Percentiles rank a stretch among this genome's conserved stretches.
phyloP scores from a whole-genome alignment of 1,140 invertebrate species.

The Arion vulgaris region DNA sequence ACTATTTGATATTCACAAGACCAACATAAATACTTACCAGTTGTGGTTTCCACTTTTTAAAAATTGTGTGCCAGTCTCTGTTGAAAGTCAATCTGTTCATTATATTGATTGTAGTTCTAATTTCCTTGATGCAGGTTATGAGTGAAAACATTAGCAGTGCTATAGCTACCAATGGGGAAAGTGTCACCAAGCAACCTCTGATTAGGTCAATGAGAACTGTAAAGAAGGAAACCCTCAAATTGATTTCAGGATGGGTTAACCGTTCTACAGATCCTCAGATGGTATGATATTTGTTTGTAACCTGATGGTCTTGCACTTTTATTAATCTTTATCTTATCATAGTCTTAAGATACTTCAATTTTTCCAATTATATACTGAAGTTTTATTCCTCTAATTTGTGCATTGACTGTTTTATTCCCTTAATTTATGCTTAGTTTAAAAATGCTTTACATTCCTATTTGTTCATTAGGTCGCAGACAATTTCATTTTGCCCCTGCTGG shows the following conservation, averaged over 20 bases:
- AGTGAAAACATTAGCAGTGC: conserved; percentile 98
- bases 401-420: neutral
- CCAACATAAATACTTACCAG: too few relatives aligned
- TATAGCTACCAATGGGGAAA: conserved; percentile 94
- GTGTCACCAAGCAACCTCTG: conserved; percentile 96
- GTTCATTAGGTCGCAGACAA: conserved; percentile 87
- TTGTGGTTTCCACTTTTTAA: too few relatives aligned
- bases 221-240: conserved; percentile 98
- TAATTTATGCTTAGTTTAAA: neutral
- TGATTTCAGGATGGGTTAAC: conserved; percentile 97
- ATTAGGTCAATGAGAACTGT: conserved; percentile 99
- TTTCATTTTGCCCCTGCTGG: conserved; percentile 96
- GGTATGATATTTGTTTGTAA: conserved; percentile 59
- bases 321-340: neutral
- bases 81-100: too few relatives aligned
- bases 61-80: too few relatives aligned
- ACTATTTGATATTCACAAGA: too few relatives aligned
- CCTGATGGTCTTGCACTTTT: too few relatives aligned
- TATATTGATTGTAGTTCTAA: neutral
- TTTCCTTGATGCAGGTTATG: conserved; percentile 76
- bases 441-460: too few relatives aligned
- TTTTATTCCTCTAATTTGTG: neutral
- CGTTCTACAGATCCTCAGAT: conserved; percentile 87
- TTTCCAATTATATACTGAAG: neutral
- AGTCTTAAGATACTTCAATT: neutral